Percentiles rank a stretch among this genome's conserved stretches.
Conservation (phyloP, 2,888 invertebrate genomes). For the Cerastis leucographa region DNA sequence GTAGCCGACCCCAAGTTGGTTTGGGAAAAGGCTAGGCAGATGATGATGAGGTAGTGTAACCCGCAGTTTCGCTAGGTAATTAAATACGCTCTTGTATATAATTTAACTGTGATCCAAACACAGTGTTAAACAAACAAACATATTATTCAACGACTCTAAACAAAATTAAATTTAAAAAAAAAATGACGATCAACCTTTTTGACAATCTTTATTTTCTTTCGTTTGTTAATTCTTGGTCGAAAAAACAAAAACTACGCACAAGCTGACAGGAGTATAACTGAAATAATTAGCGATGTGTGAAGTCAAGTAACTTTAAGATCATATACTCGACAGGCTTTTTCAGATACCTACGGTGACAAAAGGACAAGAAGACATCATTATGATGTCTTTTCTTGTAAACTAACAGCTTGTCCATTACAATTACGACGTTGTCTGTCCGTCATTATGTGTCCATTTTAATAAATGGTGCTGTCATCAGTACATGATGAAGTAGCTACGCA, state of each 20-base stretch:
- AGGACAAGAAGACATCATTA: background rate
- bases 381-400: background rate
- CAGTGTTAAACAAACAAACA: background rate
- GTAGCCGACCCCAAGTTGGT: too few relatives aligned
- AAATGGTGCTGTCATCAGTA: slow-evolving; percentile 1
- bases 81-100: too few relatives aligned
- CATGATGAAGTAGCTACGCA: background rate
- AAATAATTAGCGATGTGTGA: background rate
- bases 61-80: too few relatives aligned
- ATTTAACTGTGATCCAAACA: background rate
- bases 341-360: background rate
- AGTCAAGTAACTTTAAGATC: too few relatives aligned
- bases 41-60: too few relatives aligned
- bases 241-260: background rate
- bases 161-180: slow-evolving; percentile 1
- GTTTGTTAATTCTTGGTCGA: background rate
- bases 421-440: slow-evolving; percentile 16
- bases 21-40: too few relatives aligned
- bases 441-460: slow-evolving; percentile 21
- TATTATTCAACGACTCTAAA: background rate
- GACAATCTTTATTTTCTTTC: background rate
- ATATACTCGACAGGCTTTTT: slow-evolving; percentile 1
- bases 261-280: background rate
- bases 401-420: slow-evolving; percentile 23
- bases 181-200: background rate